Evolutionary conservation across 2,797 vertebrate genomes (phyloP), one percentile per base, ranked within the genome.

Genomic region (Luscinia luscinia): DNA sequence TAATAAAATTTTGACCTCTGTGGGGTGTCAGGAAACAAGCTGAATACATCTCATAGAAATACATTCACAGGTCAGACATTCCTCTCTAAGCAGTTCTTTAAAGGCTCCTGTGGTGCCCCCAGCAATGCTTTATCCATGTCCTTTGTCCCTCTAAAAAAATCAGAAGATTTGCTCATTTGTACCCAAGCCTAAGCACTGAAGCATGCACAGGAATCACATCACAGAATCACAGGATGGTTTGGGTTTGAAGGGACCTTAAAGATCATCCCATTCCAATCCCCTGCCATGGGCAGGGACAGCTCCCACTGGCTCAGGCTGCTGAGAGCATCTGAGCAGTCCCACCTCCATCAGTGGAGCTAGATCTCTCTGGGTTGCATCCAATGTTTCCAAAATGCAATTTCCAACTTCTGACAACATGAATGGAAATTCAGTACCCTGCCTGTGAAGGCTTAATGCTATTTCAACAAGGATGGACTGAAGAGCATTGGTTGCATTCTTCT

Each of bases 201-300:
- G 23, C 43, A 15, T 0, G 2, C 24, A 49, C 4, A 51, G 69
- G 49, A 83, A 70, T 23, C 38, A 45, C 8, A 41, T 26, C 20
- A 30, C 2, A 38, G 79, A 27, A 23, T 26, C 19, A 9, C 10
- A 63, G 72, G 34, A 45, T 27, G 57, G 11, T 46, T 63, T 83
- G 58, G 41, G 38, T 32, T 70, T 54, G 58, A 45, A 30, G 38
- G 43, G 21, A 5, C 28, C n/a, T 40, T 8, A n/a, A 34, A 26
- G 10, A 21, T 19, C 38, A 45, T 4, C 45, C 30, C 2, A 1
- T 27, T 45, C 38, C 49, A 28, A 6, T 3, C 12, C 8, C 7
- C 34, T 61, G 41, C 26, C 36, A 17, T 2, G 15, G 77, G 19
- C 86, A 81, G 70, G 38, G 26, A 32, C 45, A 45, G n/a, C 41